These are phyloP conservation scores for Scopus umbretta DNA, from an alignment of 2,113 vertebrate genomes.

Conservation along the genomic window DNA sequence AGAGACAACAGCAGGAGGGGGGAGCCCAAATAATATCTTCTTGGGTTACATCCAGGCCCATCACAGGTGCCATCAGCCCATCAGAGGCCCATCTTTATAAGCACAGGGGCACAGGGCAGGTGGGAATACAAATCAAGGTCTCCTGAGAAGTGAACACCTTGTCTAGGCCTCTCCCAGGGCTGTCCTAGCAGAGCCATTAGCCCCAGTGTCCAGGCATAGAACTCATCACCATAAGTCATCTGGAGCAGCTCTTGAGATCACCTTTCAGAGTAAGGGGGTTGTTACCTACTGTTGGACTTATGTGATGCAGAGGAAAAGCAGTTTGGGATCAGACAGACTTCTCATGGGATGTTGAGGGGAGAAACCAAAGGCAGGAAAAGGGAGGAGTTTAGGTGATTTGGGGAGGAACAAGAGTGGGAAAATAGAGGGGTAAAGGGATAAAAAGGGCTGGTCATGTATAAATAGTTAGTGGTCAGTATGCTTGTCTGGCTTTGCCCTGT, in stretches of 20 bases:
- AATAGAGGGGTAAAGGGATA: neutral
- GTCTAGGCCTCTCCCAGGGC: neutral
- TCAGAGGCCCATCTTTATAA: neutral
- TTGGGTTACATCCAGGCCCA: neutral
- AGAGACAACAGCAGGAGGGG: neutral
- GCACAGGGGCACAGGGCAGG: neutral
- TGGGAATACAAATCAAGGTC: neutral
- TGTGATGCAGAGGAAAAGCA: neutral
- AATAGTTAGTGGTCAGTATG: neutral
- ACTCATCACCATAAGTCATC: neutral
- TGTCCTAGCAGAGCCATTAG: neutral
- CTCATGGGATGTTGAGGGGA: neutral
- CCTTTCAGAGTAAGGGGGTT: neutral
- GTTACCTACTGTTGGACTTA: neutral
- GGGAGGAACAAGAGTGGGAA: neutral
- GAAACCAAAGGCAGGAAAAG: neutral
- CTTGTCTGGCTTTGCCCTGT: neutral
- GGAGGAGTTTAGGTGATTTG: neutral
- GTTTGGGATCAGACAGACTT: neutral
- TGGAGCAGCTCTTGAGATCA: neutral
- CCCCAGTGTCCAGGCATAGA: neutral
- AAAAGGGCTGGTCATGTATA: neutral
- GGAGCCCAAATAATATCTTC: neutral
- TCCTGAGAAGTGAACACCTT: neutral
- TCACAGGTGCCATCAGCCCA: neutral